Evolutionary conservation across 92 coral and sea anemone species (phyloP).

Genomic region (Umimayanthus kanabou): DNA sequence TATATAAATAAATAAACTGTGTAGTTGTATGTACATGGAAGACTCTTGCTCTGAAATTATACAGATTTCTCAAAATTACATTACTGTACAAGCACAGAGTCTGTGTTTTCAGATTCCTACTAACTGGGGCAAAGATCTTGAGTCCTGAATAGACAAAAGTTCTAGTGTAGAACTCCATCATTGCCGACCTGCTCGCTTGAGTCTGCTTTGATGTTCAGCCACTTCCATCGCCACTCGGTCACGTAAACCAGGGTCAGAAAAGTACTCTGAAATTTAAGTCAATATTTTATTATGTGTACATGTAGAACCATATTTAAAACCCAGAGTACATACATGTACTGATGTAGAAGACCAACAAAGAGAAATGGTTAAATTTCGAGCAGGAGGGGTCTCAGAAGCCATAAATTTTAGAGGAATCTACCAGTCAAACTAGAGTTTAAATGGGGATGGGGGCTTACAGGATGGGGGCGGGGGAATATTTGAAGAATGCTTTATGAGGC

Average conservation of each 20-base stretch:
- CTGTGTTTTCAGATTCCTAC: not conserved
- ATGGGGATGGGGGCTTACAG: not conserved
- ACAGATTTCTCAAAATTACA: not conserved
- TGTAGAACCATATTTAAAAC: not conserved
- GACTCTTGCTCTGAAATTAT: too few relatives aligned
- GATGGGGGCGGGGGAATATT: not conserved
- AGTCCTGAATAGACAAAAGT: not conserved
- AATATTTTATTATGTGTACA: too few relatives aligned
- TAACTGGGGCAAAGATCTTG: not conserved
- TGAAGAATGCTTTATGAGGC: too few relatives aligned
- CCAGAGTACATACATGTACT: too few relatives aligned
- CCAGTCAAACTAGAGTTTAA: not conserved
- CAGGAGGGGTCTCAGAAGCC: not conserved
- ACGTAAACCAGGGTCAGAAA: slow-evolving; percentile 18
- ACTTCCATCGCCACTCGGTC: slow-evolving; percentile 14
- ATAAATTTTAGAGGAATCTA: too few relatives aligned
- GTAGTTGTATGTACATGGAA: too few relatives aligned
- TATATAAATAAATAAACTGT: too few relatives aligned
- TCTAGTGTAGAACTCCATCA: not conserved
- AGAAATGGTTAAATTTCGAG: not conserved
- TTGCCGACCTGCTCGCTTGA: slow-evolving; percentile 1
- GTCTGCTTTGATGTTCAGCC: slow-evolving; percentile 3
- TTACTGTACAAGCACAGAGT: not conserved
- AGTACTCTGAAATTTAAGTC: not conserved
- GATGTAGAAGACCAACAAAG: too few relatives aligned